Evolutionary conservation across 2,888 invertebrate species (phyloP).

Genomic region (Amphimallon solstitiale): DNA sequence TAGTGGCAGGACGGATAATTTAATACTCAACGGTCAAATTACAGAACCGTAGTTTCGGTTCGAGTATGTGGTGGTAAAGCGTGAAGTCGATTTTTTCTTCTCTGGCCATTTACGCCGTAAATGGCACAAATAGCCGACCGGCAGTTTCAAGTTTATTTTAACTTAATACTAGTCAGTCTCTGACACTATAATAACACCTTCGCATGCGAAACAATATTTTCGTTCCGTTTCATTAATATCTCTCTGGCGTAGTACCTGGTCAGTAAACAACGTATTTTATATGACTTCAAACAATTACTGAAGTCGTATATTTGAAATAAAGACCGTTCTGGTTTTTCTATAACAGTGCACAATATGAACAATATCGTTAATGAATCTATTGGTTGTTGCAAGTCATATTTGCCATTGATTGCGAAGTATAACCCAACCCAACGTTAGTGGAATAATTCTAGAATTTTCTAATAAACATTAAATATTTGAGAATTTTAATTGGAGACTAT

Average conservation of each 20-base stretch:
- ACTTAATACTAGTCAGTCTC: slow-evolving; percentile 8
- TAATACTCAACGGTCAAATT: background rate
- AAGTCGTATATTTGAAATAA: slow-evolving; percentile 7
- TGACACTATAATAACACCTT: slow-evolving; percentile 25
- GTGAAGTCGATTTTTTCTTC: slow-evolving; percentile 5
- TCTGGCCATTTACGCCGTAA: slow-evolving; percentile 9
- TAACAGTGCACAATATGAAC: background rate
- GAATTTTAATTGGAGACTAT: too few relatives aligned
- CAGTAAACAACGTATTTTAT: slow-evolving; percentile 14
- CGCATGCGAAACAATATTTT: slow-evolving; percentile 31
- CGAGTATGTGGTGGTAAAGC: background rate
- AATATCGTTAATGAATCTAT: slow-evolving; percentile 25
- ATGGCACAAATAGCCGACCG: slow-evolving; percentile 1
- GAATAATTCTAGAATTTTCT: background rate
- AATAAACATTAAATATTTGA: too few relatives aligned
- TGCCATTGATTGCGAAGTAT: slow-evolving; percentile 7
- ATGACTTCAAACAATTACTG: slow-evolving; percentile 10
- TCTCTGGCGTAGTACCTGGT: background rate
- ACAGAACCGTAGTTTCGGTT: background rate
- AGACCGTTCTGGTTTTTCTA: background rate
- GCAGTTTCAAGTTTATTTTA: slow-evolving; percentile 21
- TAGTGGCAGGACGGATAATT: slow-evolving; percentile 2
- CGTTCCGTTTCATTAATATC: slow-evolving; percentile 27
- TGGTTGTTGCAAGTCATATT: background rate
- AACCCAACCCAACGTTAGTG: too few relatives aligned